Percentiles rank a stretch among this genome's conserved stretches.
Conservation (phyloP, 2,888 invertebrate genomes). For the Drosophila kokeensis region DNA sequence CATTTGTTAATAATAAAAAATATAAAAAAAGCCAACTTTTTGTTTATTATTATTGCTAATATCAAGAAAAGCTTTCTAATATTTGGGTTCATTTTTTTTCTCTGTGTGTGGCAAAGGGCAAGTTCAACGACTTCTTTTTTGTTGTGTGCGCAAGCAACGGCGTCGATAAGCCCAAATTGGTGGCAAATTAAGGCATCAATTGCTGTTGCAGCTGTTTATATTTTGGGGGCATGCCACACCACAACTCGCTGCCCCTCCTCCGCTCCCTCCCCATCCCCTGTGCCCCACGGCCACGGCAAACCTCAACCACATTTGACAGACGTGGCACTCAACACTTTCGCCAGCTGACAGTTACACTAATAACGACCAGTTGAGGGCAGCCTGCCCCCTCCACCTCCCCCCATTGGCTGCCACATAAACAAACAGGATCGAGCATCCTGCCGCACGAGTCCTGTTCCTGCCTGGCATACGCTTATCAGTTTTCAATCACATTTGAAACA, state of each 20-base stretch:
- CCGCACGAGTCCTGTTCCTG: conserved; percentile 34
- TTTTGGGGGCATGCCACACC: conserved; percentile 25
- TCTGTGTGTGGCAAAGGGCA: background rate
- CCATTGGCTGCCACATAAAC: conserved; percentile 42
- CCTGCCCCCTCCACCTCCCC: background rate
- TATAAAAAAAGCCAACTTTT: no score
- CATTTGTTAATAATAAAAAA: background rate
- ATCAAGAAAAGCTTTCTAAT: background rate
- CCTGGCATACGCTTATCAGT: conserved; percentile 70
- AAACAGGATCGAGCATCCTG: conserved; percentile 46
- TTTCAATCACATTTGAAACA: conserved; percentile 79
- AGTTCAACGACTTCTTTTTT: background rate
- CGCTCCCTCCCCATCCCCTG: no score
- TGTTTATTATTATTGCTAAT: background rate
- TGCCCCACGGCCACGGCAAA: conserved; percentile 17
- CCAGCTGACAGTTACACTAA: conserved; percentile 78
- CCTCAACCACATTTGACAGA: conserved; percentile 73
- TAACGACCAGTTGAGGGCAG: conserved; percentile 44
- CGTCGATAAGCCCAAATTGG: conserved; percentile 76
- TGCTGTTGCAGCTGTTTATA: conserved; percentile 56
- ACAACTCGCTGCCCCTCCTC: background rate
- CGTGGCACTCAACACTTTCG: conserved; percentile 78
- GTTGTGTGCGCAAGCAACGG: conserved; percentile 2
- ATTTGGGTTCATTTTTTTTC: background rate
- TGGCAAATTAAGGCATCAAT: conserved; percentile 79